Base-by-base conservation (phyloP, 2,797 vertebrate species). In the Rhinichthys osculus region DNA sequence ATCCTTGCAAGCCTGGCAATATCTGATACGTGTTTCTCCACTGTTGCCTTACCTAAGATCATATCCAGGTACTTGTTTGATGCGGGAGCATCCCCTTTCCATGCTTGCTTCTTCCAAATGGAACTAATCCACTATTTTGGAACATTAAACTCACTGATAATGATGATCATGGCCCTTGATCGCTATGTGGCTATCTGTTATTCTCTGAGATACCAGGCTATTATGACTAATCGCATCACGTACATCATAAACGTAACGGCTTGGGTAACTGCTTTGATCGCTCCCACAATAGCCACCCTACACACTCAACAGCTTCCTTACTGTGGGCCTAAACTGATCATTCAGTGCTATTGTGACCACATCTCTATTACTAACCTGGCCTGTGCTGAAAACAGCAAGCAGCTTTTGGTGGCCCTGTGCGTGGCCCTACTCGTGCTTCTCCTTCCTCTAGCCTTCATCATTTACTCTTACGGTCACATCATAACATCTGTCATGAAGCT, bases 91-190 rank as follows among this genome's bases (percentile, higher is more conserved):
- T 85, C 94, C 17, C 84, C 90, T 27, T 90, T 93, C 86, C 57
- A 82, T 1, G 88, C 90, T 5, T 95, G 94, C 86, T 88, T 95
- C 42, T 89, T 94, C 38, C 94, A 95, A 83, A 91, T 89, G 87
- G 93, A 93, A 64, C 87, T 95, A 85, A 91, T 93, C 73, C 93
- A 94, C 62, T 92, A 92, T 38, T 95, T 94, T 86, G 93, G 94
- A 21, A 89, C 93, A 17, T 88, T 93, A 87, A 94, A 94, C 81
- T 94, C 93, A 0, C 89, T 93, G 62, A 94, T 94, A 52, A 92
- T 95, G 85, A 78, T 93, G 59, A 92, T 91, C 13, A 87, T 89
- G 83, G 83, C 80, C 50, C 38, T 87, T 2, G 87, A 88, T 83
- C 87, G 83, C 14, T 88, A 84, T 71, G 33, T 90, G 17, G 87